A percentile compares a stretch with the other conserved stretches of the same genome.
Conservation (phyloP, 2,113 vertebrate species). For the Trinectes maculatus region DNA sequence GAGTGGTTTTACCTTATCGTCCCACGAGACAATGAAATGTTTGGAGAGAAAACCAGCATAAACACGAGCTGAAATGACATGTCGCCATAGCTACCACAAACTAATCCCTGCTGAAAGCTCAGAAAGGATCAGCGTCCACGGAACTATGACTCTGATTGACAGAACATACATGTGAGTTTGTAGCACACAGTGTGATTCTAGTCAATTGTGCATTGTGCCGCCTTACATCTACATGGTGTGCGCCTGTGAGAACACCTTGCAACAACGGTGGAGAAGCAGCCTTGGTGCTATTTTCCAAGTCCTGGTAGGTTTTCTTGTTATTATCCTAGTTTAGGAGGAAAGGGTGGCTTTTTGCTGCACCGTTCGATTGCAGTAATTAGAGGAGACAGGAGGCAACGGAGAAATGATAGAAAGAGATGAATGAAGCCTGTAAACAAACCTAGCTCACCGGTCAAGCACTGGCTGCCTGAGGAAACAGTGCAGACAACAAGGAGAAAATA, state of each 20-base stretch:
- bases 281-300: neutral
- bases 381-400: constrained; percentile 13
- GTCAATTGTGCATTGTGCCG: neutral
- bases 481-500: too few relatives aligned
- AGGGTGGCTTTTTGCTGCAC: constrained; percentile 28
- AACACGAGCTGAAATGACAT: constrained; percentile 70
- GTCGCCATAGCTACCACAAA: constrained; percentile 77
- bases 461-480: too few relatives aligned
- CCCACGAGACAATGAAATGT: constrained; percentile 65
- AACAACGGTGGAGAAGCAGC: neutral
- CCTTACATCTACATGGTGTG: neutral
- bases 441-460: too few relatives aligned
- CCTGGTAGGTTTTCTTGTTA: neutral
- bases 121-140: constrained; percentile 32
- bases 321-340: constrained; percentile 20
- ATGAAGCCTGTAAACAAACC: constrained; percentile 22
- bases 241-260: constrained; percentile 1
- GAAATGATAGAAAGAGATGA: constrained; percentile 17
- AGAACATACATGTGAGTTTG: constrained; percentile 43
- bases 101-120: constrained; percentile 68
- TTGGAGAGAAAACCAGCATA: constrained; percentile 61
- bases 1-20: constrained; percentile 54
- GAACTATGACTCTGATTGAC: constrained; percentile 59
- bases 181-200: neutral
- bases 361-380: constrained; percentile 37